Conservation (phyloP, 2,113 vertebrate genomes). For the Bagarius yarrelli region DNA sequence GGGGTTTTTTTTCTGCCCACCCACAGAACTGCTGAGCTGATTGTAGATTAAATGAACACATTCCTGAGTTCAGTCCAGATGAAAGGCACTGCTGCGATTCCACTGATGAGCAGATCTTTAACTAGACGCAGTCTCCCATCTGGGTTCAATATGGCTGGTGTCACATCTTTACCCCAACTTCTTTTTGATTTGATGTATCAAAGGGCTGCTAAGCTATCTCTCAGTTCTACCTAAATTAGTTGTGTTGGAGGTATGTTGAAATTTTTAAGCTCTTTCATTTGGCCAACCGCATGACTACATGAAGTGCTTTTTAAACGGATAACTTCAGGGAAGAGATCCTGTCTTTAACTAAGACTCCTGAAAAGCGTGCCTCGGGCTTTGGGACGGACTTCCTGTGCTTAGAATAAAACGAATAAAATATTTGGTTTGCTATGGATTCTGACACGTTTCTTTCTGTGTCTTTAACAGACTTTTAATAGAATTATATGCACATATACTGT, state of each 20-base stretch:
- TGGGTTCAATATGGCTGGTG: constrained; percentile 54
- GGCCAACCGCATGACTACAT: neutral
- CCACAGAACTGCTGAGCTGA: constrained; percentile 37
- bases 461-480: no score
- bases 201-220: constrained; percentile 40
- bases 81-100: constrained; percentile 49
- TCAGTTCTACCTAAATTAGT: constrained; percentile 48
- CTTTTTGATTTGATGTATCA: constrained; percentile 48
- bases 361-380: neutral
- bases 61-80: constrained; percentile 49
- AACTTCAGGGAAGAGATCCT: neutral
- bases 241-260: constrained; percentile 42
- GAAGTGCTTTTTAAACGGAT: constrained; percentile 3
- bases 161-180: constrained; percentile 50
- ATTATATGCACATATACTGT: no score
- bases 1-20: constrained; percentile 29
- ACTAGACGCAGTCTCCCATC: constrained; percentile 51
- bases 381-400: neutral
- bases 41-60: constrained; percentile 51
- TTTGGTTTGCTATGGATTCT: no score
- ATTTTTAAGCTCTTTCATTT: constrained; percentile 17
- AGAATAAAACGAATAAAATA: neutral
- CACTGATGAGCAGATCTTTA: constrained; percentile 51
- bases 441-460: no score
- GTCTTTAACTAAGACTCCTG: neutral